Base-by-base conservation (phyloP, 2,797 vertebrate species). In the Leptatherina wallacei region DNA sequence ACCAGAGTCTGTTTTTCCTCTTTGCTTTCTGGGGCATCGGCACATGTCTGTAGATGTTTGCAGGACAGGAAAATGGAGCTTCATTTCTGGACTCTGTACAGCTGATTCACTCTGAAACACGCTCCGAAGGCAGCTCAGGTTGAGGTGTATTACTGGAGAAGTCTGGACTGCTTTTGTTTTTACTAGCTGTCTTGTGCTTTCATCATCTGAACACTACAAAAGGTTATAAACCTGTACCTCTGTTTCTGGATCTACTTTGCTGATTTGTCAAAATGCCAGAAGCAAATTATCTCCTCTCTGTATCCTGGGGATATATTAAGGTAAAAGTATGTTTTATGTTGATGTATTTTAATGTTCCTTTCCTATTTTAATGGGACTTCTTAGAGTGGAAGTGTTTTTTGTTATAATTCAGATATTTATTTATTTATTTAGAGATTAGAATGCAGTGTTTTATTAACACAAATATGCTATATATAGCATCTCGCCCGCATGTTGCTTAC, bases 221-320 rank as follows among this genome's bases (percentile, higher is more conserved):
- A 8, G 52, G 35, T 60, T 65, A 6, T 42, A 75, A 70, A 67
- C 42, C 61, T 32, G 8, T 12, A 74, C 59, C 12, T 83, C 58
- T 67, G 32, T 70, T 79, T 65, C 60, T 84, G 81, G 77, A 87
- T 83, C 44, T 40, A 24, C 49, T 78, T 77, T 73, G 20, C 80
- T 85, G 58, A 84, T 85, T 92, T 92, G 81, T 88, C 94, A 99
- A 97, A 96, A 99, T 99, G 98, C 98, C 97, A 92, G 98, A 99
- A 93, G 95, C 95, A 84, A 99, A 99, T 91, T 99, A 97, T 93
- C 96, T 99, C 84, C 94, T 97, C 55, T 97, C 98, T 85, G 97
- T 99, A 88, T 99, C 98, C 71, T 99, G 97, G 98, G 97, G 97
- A 88, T 99, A 98, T 92, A 99, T 99, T 94, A 99, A 99, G 98